Evolutionary conservation across 2,888 invertebrate genomes (phyloP).

Genomic region (Ormyrus pomaceus): DNA sequence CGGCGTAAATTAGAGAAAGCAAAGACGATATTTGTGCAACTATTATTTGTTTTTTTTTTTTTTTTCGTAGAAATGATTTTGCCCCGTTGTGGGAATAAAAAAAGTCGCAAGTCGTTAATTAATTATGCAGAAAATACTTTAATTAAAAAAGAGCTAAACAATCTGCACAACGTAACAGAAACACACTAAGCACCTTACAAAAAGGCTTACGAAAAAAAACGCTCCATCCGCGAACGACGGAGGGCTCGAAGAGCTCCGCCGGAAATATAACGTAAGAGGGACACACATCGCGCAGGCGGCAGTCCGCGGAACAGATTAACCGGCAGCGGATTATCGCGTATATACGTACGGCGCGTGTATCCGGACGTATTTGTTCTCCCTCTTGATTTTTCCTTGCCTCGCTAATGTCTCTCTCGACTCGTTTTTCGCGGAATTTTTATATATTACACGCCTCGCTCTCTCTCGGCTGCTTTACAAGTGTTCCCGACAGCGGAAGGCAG

Average conservation of each 20-base stretch:
- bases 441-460: background rate
- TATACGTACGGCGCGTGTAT: no score
- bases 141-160: no score
- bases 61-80: no score
- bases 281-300: conserved; percentile 15
- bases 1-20: no score
- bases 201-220: conserved; percentile 22
- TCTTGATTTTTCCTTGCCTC: conserved; percentile 27
- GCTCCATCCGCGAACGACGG: conserved; percentile 36
- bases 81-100: no score
- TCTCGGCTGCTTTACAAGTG: background rate
- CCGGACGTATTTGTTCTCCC: conserved; percentile 42
- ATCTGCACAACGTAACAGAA: background rate
- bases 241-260: conserved; percentile 37
- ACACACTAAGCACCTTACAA: background rate
- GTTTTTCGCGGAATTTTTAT: background rate
- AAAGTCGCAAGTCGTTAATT: no score
- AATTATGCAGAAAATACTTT: no score
- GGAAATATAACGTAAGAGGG: background rate
- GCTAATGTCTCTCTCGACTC: background rate
- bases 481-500: background rate
- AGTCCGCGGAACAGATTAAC: conserved; percentile 42
- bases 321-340: conserved; percentile 24
- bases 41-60: no score
- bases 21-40: no score